Evolutionary conservation across 2,797 vertebrate species (phyloP).

Genomic region (Pangasius mekongensis): DNA sequence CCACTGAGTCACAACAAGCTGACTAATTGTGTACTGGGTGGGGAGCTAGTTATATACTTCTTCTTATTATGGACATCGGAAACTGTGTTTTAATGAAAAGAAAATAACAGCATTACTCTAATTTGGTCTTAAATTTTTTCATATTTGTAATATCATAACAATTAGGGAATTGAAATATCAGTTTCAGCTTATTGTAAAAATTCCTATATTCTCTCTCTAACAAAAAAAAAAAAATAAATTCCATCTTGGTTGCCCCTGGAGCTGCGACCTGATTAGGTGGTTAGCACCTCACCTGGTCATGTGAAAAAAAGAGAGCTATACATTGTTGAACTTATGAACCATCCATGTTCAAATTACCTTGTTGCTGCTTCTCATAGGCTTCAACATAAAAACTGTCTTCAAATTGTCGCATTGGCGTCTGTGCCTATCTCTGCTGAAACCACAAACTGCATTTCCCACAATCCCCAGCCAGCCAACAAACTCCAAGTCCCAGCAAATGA

Average conservation of each 20-base stretch:
- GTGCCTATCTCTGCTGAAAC: background rate
- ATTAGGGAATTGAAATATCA: background rate
- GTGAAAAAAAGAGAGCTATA: background rate
- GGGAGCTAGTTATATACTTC: background rate
- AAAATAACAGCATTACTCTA: background rate
- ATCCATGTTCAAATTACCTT: background rate
- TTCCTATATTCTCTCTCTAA: background rate
- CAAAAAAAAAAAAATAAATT: background rate
- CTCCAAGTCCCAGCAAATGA: background rate
- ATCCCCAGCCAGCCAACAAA: background rate
- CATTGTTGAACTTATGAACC: background rate
- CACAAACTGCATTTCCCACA: conserved; percentile 1
- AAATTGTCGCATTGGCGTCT: background rate
- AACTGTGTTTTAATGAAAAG: background rate
- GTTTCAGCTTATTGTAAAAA: background rate
- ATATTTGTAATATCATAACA: background rate
- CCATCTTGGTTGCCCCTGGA: background rate
- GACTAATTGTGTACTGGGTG: background rate
- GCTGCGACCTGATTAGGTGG: background rate
- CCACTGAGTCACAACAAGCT: background rate
- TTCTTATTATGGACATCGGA: background rate
- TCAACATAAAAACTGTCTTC: background rate
- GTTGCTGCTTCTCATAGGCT: background rate
- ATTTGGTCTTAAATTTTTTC: background rate
- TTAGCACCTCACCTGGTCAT: background rate